Evolutionary conservation across 2,888 invertebrate species (phyloP), one percentile per base, ranked within the genome.

Genomic region (Danaus chrysippus): DNA sequence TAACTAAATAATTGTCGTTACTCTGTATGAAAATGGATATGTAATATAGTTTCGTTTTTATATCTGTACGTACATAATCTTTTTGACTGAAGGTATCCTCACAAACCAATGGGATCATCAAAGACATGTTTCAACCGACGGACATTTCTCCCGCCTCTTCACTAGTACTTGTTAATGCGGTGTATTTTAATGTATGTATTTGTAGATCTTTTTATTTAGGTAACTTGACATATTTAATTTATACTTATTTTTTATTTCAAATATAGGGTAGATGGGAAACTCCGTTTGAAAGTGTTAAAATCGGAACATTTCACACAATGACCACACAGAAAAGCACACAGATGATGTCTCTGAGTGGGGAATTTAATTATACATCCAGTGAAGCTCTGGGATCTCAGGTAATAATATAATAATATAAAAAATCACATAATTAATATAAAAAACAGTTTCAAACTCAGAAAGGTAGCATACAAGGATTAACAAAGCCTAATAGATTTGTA

Each of bases 81-180:
- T 53, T 68, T n/a, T 61, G 63, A 53, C 63, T 72, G 1, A 63
- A 88, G 88, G 82, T 94, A 9, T 92, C 93, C 67, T 74, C 89
- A 0, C 91, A 95, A 71, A 98, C 98, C 0, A 93, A 94, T 15
- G 83, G 94, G 12, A 96, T 94, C 82, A 98, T 98, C 58, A 91
- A 91, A 64, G 84, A 95, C 59, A 84, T 98, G 0, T 77, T 98
- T 61, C 72, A 83, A 0, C 34, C 92, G 0, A 86, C 77, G 19
- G 86, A 91, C 66, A 79, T 96, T 10, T 66, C 83, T 66, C 59
- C 54, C 0, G 70, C 78, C 0, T 93, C 94, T 0, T 90, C 93
- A 42, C 73, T 95, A 64, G 90, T 97, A 0, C 81, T 97, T 5
- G 92, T 96, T 0, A 97, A 96, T 78, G 96, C 96, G 0, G 92